These are phyloP conservation scores for Triplophysa siluroides DNA, from an alignment of 2,113 vertebrate genomes.

Conservation along the genomic window DNA sequence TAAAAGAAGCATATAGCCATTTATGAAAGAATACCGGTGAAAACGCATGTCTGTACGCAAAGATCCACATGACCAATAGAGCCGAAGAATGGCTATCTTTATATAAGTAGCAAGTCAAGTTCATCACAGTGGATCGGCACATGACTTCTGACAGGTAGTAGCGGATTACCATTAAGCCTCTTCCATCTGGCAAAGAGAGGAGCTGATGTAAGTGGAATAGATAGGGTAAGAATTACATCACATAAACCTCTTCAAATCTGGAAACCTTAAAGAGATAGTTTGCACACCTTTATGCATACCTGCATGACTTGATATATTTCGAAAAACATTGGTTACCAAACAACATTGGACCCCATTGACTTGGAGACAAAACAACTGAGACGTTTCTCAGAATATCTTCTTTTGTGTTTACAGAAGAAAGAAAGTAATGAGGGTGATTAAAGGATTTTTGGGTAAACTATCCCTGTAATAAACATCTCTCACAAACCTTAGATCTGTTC, in stretches of 20 bases:
- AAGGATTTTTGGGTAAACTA: too few relatives aligned
- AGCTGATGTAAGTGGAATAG: slow-evolving; percentile 53
- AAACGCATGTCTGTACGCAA: background rate
- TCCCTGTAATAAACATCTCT: background rate
- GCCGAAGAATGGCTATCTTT: slow-evolving; percentile 48
- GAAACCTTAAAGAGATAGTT: background rate
- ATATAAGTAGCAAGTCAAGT: slow-evolving; percentile 53
- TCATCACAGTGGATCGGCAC: slow-evolving; percentile 60
- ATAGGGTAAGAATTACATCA: slow-evolving; percentile 26
- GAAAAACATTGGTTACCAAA: too few relatives aligned
- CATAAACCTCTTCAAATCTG: background rate
- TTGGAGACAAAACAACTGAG: too few relatives aligned
- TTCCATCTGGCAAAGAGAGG: slow-evolving; percentile 49
- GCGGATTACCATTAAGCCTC: slow-evolving; percentile 69
- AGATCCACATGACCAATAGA: background rate
- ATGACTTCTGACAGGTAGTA: slow-evolving; percentile 71
- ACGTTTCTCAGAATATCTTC: too few relatives aligned
- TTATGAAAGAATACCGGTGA: background rate
- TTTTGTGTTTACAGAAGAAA: too few relatives aligned
- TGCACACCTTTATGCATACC: too few relatives aligned
- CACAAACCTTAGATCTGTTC: background rate
- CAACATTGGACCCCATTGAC: too few relatives aligned
- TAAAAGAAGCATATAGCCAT: background rate
- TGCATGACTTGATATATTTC: too few relatives aligned
- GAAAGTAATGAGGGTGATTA: too few relatives aligned